phyloP scores from a whole-genome alignment of 1,140 invertebrate genomes.

The Chrysopa pallens region DNA sequence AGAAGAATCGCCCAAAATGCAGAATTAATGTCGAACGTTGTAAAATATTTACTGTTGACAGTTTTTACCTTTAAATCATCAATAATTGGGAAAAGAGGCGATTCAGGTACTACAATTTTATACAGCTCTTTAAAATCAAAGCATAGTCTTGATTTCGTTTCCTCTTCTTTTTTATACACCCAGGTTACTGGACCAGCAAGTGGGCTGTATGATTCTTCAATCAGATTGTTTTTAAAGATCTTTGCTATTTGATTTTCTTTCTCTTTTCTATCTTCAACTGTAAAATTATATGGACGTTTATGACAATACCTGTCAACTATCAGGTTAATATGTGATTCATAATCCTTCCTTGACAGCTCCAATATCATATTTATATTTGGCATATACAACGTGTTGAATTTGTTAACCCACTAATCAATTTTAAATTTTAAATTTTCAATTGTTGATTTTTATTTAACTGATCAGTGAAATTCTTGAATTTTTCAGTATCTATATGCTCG shows the following conservation, averaged over 20 bases:
- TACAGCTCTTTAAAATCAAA: slow-evolving; percentile 17
- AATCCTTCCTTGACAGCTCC: slow-evolving; percentile 10
- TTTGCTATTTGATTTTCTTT: slow-evolving; percentile 15
- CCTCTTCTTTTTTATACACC: slow-evolving; percentile 16
- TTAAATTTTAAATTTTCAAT: too few species aligned
- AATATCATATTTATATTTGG: slow-evolving; percentile 14
- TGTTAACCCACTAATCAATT: slow-evolving; percentile 11
- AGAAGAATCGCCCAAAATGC: slow-evolving; percentile 11
- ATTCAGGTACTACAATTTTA: slow-evolving; percentile 17
- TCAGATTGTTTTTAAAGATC: slow-evolving; percentile 14
- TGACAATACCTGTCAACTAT: slow-evolving; percentile 9
- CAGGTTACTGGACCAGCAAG: slow-evolving; percentile 18
- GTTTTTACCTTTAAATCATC: slow-evolving; percentile 14
- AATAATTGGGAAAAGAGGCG: slow-evolving; percentile 17
- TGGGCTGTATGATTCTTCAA: slow-evolving; percentile 18
- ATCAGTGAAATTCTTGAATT: too few species aligned
- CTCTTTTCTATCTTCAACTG: slow-evolving; percentile 15
- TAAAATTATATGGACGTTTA: slow-evolving; percentile 16
- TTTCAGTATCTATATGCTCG: slow-evolving; percentile 5
- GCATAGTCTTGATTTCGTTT: too few species aligned
- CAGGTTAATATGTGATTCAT: slow-evolving; percentile 16
- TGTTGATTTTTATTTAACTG: slow-evolving; percentile 12
- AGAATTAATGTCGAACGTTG: slow-evolving; percentile 13
- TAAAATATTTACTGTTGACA: too few species aligned
- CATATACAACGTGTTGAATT: slow-evolving; percentile 14